A percentile compares a stretch with the other conserved stretches of the same genome.
Conservation (phyloP, 2,888 invertebrate species). For the Acrocyrtus sp. region DNA sequence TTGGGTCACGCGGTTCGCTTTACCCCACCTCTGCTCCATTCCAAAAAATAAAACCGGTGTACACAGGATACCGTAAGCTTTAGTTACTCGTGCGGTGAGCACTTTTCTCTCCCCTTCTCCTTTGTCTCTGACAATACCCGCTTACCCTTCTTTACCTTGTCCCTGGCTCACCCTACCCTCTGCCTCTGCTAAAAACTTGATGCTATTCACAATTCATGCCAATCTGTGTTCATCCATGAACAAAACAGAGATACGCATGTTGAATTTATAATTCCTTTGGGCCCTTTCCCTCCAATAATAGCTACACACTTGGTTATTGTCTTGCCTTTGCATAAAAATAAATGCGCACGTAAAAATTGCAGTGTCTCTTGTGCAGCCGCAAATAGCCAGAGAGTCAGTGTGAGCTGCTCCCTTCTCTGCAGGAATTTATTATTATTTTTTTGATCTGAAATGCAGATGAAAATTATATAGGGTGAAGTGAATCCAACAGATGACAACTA, state of each 20-base stretch:
- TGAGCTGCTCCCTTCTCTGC: too few relatives aligned
- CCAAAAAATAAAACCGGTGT: background rate
- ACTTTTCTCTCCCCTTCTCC: slow-evolving; percentile 29
- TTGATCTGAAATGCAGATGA: slow-evolving; percentile 22
- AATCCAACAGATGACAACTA: slow-evolving; percentile 40
- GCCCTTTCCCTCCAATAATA: slow-evolving; percentile 3
- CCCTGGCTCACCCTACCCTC: slow-evolving; percentile 9
- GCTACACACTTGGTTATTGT: background rate
- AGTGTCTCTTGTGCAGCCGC: background rate
- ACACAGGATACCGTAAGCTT: background rate
- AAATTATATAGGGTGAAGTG: slow-evolving; percentile 11
- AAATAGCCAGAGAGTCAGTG: slow-evolving; percentile 9
- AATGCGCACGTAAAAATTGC: slow-evolving; percentile 11
- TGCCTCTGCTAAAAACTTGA: slow-evolving; percentile 9
- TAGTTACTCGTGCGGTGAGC: slow-evolving; percentile 24
- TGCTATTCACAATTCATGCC: slow-evolving; percentile 29
- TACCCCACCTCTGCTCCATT: too few relatives aligned
- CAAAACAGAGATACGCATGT: slow-evolving; percentile 34
- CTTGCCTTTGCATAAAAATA: too few relatives aligned
- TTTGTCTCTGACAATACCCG: slow-evolving; percentile 36
- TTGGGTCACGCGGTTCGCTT: background rate
- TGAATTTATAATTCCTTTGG: slow-evolving; percentile 37
- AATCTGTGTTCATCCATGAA: slow-evolving; percentile 41
- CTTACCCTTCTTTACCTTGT: slow-evolving; percentile 22
- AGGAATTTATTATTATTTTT: too few relatives aligned